Base-by-base conservation (phyloP, 1,140 invertebrate genomes). In the Drosophila burlai region DNA sequence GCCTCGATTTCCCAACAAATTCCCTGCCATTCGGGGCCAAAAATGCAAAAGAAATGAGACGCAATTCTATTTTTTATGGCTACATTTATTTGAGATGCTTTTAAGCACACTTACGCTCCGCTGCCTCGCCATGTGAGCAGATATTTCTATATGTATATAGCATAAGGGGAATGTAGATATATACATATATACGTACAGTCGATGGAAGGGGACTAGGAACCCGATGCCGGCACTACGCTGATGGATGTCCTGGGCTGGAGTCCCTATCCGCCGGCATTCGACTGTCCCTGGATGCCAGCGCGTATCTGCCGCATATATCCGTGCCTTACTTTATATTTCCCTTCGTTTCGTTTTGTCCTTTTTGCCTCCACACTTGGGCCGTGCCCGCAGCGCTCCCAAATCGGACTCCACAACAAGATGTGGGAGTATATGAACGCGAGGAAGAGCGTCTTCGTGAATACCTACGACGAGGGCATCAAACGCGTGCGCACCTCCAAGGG, bases 401-500 rank as follows among this genome's bases (percentile, higher is more conserved):
- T 99, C 67, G 95, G 96, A 43, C 95, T 98, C 3, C 99, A 98
- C 93, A 96, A 96, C 90, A 96, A 97, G 93, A 99, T 99, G 98
- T 99, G 97, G 97, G 96, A 98, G 83, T 98, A 97, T 83, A 99
- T 99, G 98, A 97, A 96, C 78, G 95, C 96, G 13, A 94, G 96
- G 76, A 96, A 96, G 78, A 95, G 97, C 85, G 96, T 97, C 31
- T 98, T 98, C 82, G 96, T 97, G 1, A 94, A 94, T 66, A 95
- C 95, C 3, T 98, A 98, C 91, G 96, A 97, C 64, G 97, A 98
- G 92, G 97, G 97, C 9, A 97, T 98, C 69, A 94, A 95, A 64
- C 94, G 96, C 67, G 97, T 98, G 36, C 93, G 97, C 57, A 95
- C 94, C 62, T 97, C 96, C 65, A 97, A 97, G 94, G 96, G 96